These are phyloP conservation scores for Sarcophaga peregrina DNA, from an alignment of 1,140 invertebrate species.

Conservation along the genomic window DNA sequence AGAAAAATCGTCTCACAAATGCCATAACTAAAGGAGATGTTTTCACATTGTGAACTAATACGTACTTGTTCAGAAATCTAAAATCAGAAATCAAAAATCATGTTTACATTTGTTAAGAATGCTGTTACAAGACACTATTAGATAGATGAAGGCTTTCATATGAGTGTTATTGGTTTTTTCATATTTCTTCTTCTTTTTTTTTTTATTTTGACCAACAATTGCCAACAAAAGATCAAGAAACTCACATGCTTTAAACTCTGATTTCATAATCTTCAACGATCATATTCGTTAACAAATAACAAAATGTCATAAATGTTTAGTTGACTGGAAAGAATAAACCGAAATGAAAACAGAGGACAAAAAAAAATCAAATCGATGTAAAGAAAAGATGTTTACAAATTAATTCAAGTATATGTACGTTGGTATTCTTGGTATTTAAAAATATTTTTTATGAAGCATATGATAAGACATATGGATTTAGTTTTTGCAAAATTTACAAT, in stretches of 20 bases:
- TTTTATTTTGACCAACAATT: constrained; percentile 12
- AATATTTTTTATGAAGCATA: too few relatives aligned
- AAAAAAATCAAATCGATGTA: too few relatives aligned
- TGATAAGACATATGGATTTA: too few relatives aligned
- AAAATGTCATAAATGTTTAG: constrained; percentile 8
- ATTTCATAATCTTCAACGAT: constrained; percentile 9
- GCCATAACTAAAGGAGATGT: not conserved
- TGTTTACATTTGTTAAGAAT: constrained; percentile 9
- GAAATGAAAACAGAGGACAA: too few relatives aligned
- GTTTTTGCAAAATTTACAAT: too few relatives aligned
- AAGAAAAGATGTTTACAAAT: too few relatives aligned
- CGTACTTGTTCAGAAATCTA: not conserved
- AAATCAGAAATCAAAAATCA: too few relatives aligned
- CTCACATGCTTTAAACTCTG: not conserved
- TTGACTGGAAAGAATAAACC: too few relatives aligned
- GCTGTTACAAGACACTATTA: not conserved
- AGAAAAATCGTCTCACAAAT: too few relatives aligned
- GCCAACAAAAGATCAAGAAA: not conserved
- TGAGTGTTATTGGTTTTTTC: not conserved
- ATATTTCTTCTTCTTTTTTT: too few relatives aligned
- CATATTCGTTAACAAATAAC: not conserved
- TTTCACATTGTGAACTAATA: not conserved
- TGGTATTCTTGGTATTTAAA: too few relatives aligned
- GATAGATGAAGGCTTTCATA: not conserved
- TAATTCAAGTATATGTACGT: too few relatives aligned